Evolutionary conservation across 2,888 invertebrate species (phyloP).

Genomic region (Germaria angustata): DNA sequence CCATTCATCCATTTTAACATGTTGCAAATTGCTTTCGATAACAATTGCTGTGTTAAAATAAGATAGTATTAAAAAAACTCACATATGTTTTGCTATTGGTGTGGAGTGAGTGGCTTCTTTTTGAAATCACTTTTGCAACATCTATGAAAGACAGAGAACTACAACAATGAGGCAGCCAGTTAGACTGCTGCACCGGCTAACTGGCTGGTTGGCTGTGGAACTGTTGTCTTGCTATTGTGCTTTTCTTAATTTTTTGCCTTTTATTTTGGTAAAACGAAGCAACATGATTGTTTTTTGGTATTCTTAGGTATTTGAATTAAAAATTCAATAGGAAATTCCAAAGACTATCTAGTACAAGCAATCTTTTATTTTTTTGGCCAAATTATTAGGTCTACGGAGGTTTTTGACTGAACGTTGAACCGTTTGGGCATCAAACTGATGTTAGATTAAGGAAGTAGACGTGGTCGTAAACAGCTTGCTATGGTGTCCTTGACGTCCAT

Average conservation of each 20-base stretch:
- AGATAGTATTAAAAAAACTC: not conserved
- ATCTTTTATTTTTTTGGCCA: not conserved
- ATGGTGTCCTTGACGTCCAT: no score
- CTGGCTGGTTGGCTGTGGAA: conserved; percentile 11
- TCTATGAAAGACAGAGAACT: conserved; percentile 11
- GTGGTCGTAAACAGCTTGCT: no score
- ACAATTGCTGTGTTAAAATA: conserved; percentile 43
- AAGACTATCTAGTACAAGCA: conserved; percentile 17
- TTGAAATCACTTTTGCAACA: conserved; percentile 22
- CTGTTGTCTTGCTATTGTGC: conserved; percentile 48
- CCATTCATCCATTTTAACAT: conserved; percentile 54
- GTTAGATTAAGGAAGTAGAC: no score
- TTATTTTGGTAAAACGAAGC: not conserved
- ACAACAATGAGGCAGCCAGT: conserved; percentile 7
- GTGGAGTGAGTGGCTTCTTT: conserved; percentile 17
- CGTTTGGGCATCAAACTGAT: no score
- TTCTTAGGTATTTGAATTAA: conserved; percentile 41
- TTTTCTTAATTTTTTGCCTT: not conserved
- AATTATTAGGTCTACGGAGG: not conserved
- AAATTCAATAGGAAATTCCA: conserved; percentile 60
- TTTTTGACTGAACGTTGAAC: no score
- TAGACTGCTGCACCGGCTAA: not conserved
- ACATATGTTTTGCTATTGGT: not conserved
- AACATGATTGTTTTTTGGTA: conserved; percentile 20
- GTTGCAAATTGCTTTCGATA: conserved; percentile 56